phyloP scores from a whole-genome alignment of 1,140 invertebrate species.

The Rhizoglyphus robini region DNA sequence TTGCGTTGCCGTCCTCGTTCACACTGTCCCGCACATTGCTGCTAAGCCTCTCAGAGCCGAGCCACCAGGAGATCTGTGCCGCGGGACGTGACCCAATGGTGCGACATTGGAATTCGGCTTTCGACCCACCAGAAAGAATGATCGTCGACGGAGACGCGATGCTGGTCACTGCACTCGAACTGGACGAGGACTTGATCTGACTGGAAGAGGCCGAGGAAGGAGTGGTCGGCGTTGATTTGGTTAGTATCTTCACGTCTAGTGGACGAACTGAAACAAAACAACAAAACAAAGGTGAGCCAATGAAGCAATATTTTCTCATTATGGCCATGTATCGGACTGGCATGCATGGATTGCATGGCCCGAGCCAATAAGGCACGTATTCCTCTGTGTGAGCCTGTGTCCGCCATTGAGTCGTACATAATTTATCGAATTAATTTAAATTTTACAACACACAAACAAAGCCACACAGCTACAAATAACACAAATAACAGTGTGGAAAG shows the following conservation, averaged over 20 bases:
- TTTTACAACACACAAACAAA: no score
- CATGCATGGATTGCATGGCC: no score
- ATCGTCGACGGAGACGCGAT: neutral
- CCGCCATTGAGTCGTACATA: no score
- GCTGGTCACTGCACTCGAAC: neutral
- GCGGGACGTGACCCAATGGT: slow-evolving; percentile 27
- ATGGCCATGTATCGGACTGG: no score
- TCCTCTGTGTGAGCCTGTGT: no score
- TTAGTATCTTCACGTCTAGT: slow-evolving; percentile 60
- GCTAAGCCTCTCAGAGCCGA: slow-evolving; percentile 23
- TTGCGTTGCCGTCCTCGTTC: slow-evolving; percentile 26
- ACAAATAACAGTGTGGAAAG: no score
- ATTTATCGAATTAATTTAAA: no score
- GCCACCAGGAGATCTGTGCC: slow-evolving; percentile 29
- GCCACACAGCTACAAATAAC: no score
- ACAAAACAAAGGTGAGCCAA: neutral
- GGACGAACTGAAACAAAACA: slow-evolving; percentile 54
- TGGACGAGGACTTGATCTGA: neutral
- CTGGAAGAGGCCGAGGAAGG: neutral
- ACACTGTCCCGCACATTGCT: slow-evolving; percentile 23
- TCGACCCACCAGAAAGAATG: slow-evolving; percentile 26
- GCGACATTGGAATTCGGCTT: slow-evolving; percentile 26
- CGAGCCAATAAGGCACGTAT: no score
- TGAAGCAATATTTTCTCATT: no score
- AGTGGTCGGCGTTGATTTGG: slow-evolving; percentile 28